Evolutionary conservation across 2,888 invertebrate species (phyloP).

Genomic region (Melanophora roralis): DNA sequence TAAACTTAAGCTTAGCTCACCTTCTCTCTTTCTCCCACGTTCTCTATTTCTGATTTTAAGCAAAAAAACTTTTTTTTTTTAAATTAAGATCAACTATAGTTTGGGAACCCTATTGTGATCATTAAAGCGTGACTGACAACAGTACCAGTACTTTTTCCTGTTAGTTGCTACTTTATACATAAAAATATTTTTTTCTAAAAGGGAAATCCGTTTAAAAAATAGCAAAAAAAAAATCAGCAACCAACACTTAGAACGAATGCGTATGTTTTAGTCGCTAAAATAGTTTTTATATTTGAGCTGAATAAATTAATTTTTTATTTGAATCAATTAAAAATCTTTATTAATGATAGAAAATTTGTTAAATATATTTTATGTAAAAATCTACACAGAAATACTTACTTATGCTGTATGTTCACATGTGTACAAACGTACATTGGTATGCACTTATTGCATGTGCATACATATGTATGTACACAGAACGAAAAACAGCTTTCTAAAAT

Average conservation of each 20-base stretch:
- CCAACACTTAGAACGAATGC: constrained; percentile 29
- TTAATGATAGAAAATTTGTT: constrained; percentile 44
- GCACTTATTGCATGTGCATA: too few relatives aligned
- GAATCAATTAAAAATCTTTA: constrained; percentile 53
- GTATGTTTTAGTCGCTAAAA: constrained; percentile 27
- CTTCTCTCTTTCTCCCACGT: constrained; percentile 29
- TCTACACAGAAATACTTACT: too few relatives aligned
- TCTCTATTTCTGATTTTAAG: constrained; percentile 17
- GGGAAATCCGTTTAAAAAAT: constrained; percentile 55
- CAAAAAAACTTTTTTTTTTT: constrained; percentile 33
- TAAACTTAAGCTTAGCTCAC: background rate
- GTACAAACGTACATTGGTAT: too few relatives aligned
- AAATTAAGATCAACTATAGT: constrained; percentile 55
- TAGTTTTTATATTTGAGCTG: constrained; percentile 38
- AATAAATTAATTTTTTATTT: constrained; percentile 46
- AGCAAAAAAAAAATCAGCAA: background rate
- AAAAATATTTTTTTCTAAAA: constrained; percentile 51
- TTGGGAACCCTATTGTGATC: constrained; percentile 61
- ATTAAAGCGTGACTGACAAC: constrained; percentile 61
- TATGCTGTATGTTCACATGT: too few relatives aligned
- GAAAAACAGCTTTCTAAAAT: too few relatives aligned
- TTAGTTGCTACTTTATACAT: constrained; percentile 53
- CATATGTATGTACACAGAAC: too few relatives aligned
- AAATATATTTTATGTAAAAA: too few relatives aligned
- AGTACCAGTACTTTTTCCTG: constrained; percentile 62